Evolutionary conservation across 1,140 invertebrate genomes (phyloP), one percentile per base, ranked within the genome.

Genomic region (Drosophila prosaltans): DNA sequence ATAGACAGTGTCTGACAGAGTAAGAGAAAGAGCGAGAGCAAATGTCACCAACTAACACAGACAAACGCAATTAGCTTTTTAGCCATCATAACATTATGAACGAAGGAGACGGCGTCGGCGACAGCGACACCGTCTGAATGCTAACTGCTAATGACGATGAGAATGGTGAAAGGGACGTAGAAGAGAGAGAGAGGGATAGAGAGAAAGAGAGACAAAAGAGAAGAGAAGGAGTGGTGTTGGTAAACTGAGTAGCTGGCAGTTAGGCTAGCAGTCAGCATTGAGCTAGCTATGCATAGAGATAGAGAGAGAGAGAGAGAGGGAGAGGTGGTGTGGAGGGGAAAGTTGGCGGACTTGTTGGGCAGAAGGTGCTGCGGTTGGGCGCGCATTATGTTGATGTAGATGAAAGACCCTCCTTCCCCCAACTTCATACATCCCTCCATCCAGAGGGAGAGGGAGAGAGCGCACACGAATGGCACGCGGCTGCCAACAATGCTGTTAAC

Each of bases 51-150:
- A 78, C 68, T 78, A 72, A 84, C 62, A 75, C 83, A 88, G 84
- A 88, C 84, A 88, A 88, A 88, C 83, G 78, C 83, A 88, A 88
- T 88, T 88, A 88, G 84, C 84, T 88, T 88, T 51, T 88, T 89
- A 88, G 84, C 77, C 84, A 88, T 89, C 84, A 88, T 88, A 88
- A 88, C 83, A 88, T 88, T 88, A 88, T 88, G 83, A 88, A 88
- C 80, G 70, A 67, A 67, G 83, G 65, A 41, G 58, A 55, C 30
- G 48, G 43, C 28, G 72, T 65, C 26, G 55, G n/a, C 63, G 65
- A 81, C 36, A 24, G 55, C 59, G 70, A 74, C 74, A 40, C 63
- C 72, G 69, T 79, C 81, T 64, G 62, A 65, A 71, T 72, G 76
- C 70, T 85, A 75, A 86, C 78, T 86, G 83, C 80, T 88, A 89